Conservation (phyloP, 2,888 invertebrate genomes). For the Hypomecis atomaria region DNA sequence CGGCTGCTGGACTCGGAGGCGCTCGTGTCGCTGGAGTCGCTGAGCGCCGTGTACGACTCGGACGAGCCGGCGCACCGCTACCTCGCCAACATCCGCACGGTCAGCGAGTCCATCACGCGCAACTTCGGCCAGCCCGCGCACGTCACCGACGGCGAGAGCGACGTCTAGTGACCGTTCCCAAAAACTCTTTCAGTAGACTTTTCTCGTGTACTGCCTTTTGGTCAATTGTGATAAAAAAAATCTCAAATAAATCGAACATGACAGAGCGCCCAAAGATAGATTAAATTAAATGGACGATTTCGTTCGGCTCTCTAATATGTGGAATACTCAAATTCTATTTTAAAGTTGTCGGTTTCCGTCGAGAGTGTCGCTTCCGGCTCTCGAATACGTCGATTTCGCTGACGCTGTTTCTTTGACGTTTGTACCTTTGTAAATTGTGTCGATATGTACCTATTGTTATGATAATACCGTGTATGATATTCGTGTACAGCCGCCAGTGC, state of each 20-base stretch:
- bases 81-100: conserved; percentile 89
- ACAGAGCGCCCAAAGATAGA: conserved; percentile 57
- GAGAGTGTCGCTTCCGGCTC: conserved; percentile 44
- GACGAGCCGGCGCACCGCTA: conserved; percentile 87
- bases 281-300: conserved; percentile 45
- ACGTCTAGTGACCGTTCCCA: conserved; percentile 75
- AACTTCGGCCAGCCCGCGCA: conserved; percentile 89
- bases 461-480: conserved; percentile 73
- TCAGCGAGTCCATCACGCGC: conserved; percentile 90
- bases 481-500: conserved; percentile 74
- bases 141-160: conserved; percentile 88
- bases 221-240: conserved; percentile 64
- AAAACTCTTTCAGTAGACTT: conserved; percentile 39
- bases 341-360: conserved; percentile 32
- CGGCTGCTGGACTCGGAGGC: conserved; percentile 91
- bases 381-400: conserved; percentile 54
- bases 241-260: conserved; percentile 58
- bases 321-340: conserved; percentile 68
- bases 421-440: conserved; percentile 76
- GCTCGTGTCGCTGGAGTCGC: conserved; percentile 90
- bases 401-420: conserved; percentile 65
- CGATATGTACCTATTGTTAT: conserved; percentile 72
- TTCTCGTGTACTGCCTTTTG: conserved; percentile 52
- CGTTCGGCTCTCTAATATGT: conserved; percentile 70
- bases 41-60: conserved; percentile 93